phyloP scores from a whole-genome alignment of 2,888 invertebrate genomes.

The Nephrotoma guestfalica region DNA sequence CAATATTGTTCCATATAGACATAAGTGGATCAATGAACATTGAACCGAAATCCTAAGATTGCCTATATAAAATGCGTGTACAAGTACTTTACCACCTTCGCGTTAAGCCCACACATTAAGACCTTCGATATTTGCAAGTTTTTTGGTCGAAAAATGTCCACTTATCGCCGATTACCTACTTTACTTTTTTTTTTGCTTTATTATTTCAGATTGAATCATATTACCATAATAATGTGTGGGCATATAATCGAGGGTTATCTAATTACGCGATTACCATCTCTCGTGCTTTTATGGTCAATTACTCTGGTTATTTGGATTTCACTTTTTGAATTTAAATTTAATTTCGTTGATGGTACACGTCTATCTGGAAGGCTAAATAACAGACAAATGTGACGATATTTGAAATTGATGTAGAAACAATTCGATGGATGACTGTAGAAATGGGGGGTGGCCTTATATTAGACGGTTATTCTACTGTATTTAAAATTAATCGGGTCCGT shows the following conservation, averaged over 20 bases:
- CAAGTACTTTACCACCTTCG: neutral
- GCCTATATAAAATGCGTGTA: neutral
- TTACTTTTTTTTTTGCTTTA: neutral
- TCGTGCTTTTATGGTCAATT: neutral
- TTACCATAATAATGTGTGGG: neutral
- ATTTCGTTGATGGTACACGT: too few relatives aligned
- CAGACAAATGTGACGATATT: too few relatives aligned
- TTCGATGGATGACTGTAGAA: too few relatives aligned
- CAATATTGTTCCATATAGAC: too few relatives aligned
- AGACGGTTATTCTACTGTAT: too few relatives aligned
- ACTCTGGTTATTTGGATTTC: too few relatives aligned
- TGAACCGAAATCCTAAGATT: neutral
- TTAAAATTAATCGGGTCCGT: too few relatives aligned
- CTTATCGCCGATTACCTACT: neutral
- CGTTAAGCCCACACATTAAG: neutral
- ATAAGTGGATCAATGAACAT: neutral
- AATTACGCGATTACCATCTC: neutral
- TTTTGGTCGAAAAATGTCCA: neutral
- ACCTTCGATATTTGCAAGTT: neutral
- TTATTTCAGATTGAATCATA: neutral
- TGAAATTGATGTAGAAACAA: too few relatives aligned
- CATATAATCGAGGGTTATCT: neutral
- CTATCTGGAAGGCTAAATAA: too few relatives aligned
- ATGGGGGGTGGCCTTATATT: too few relatives aligned
- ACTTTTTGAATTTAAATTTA: too few relatives aligned